Evolutionary conservation across 2,888 invertebrate genomes (phyloP).

Genomic region (Orthosia cruda): DNA sequence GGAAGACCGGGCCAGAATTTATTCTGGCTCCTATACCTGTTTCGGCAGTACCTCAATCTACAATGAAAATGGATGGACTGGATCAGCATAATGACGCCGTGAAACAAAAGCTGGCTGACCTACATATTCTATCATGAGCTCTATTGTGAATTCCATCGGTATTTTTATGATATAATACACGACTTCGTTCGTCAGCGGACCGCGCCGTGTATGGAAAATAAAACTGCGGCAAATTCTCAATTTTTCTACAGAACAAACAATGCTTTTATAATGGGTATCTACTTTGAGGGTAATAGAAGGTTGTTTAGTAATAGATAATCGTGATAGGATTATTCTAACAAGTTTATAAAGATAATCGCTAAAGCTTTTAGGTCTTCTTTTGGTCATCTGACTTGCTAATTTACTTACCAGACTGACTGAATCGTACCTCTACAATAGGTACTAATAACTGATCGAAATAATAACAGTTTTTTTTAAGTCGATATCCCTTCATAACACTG

Average conservation of each 20-base stretch:
- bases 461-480: slow-evolving; percentile 5
- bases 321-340: slow-evolving; percentile 38
- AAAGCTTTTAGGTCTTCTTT: slow-evolving; percentile 35
- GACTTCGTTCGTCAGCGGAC: not conserved
- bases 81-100: slow-evolving; percentile 47
- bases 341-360: slow-evolving; percentile 37
- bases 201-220: slow-evolving; percentile 10
- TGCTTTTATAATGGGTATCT: not conserved
- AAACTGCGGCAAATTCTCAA: not conserved
- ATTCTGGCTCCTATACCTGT: slow-evolving; percentile 42
- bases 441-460: not conserved
- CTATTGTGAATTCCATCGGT: slow-evolving; percentile 43
- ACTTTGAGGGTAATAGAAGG: slow-evolving; percentile 1
- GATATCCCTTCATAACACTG: not conserved
- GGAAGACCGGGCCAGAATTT: slow-evolving; percentile 26
- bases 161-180: slow-evolving; percentile 29
- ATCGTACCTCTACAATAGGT: not conserved
- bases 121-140: slow-evolving; percentile 44
- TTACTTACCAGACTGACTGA: slow-evolving; percentile 8
- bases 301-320: slow-evolving; percentile 24
- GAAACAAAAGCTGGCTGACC: slow-evolving; percentile 61
- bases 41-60: slow-evolving; percentile 36
- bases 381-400: slow-evolving; percentile 14
- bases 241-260: slow-evolving; percentile 1
- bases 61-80: slow-evolving; percentile 45